Percentiles rank a stretch among this genome's conserved stretches.
These are phyloP conservation scores for Halichoeres trimaculatus DNA, from an alignment of 2,113 vertebrate genomes.

Conservation along the genomic window DNA sequence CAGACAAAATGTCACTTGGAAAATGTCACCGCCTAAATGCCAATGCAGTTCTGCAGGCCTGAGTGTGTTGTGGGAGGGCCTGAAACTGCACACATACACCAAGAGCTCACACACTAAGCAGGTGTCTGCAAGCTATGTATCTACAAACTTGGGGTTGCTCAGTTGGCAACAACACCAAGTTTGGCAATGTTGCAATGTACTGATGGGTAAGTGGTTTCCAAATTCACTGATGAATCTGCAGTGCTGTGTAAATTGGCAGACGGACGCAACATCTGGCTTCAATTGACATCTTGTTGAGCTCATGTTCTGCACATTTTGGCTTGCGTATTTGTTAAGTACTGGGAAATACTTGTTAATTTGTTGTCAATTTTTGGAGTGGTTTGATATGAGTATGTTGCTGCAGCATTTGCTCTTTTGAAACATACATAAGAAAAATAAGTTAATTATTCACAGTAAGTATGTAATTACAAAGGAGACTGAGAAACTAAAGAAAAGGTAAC, in stretches of 20 bases:
- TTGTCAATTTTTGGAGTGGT: constrained; percentile 10
- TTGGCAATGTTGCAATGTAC: constrained; percentile 9
- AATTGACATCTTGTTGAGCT: constrained; percentile 41
- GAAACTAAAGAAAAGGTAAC: constrained; percentile 4
- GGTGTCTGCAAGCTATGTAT: constrained; percentile 22
- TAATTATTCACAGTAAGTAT: background rate
- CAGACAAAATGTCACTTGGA: constrained; percentile 79
- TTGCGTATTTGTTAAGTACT: constrained; percentile 8
- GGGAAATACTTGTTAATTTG: constrained; percentile 29
- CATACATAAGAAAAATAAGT: constrained; percentile 3
- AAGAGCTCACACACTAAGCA: constrained; percentile 6
- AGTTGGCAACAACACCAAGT: constrained; percentile 26
- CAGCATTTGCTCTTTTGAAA: constrained; percentile 14
- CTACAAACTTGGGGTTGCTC: constrained; percentile 29
- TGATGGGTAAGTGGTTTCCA: constrained; percentile 35
- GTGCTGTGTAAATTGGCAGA: constrained; percentile 21
- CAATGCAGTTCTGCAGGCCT: constrained; percentile 51
- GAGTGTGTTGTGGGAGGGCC: background rate
- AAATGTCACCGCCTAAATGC: constrained; percentile 81
- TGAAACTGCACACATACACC: background rate
- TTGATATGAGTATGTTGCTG: constrained; percentile 7
- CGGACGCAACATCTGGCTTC: constrained; percentile 48
- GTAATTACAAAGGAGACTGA: background rate
- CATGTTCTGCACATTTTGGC: constrained; percentile 26
- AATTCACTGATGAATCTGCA: constrained; percentile 45